Conservation (phyloP, 2,797 vertebrate genomes). For the Peromyscus nudipes region DNA sequence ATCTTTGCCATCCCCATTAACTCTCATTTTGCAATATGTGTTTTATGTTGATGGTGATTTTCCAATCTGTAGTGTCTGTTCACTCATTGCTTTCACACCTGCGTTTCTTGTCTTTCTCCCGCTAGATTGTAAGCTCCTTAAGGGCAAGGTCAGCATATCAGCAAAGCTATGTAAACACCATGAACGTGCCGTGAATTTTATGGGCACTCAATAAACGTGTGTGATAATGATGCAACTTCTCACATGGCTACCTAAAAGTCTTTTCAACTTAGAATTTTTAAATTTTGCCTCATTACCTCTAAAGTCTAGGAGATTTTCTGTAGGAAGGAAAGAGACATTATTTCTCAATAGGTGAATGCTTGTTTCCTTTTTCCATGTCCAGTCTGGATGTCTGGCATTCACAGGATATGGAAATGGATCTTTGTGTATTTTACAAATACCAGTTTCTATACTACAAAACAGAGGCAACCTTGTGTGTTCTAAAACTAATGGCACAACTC, state of each 20-base stretch:
- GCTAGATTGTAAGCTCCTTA: conserved; percentile 74
- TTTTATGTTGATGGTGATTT: conserved; percentile 34
- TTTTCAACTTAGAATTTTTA: conserved; percentile 25
- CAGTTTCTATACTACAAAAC: not conserved
- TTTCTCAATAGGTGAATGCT: not conserved
- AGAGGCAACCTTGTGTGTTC: not conserved
- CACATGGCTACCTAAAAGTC: conserved; percentile 47
- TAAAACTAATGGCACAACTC: not conserved
- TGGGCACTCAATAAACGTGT: conserved; percentile 68
- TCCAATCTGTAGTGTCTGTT: conserved; percentile 47
- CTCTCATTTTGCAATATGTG: conserved; percentile 4
- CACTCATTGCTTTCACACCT: conserved; percentile 58
- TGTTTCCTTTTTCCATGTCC: not conserved
- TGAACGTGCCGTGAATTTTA: conserved; percentile 2
- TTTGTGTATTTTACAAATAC: not conserved
- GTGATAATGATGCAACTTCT: conserved; percentile 51
- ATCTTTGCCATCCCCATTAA: conserved; percentile 37
- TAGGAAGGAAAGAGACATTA: conserved; percentile 3
- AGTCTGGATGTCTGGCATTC: not conserved
- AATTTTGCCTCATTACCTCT: conserved; percentile 10
- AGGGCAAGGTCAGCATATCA: conserved; percentile 67
- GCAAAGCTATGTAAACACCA: conserved; percentile 68
- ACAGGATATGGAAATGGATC: not conserved
- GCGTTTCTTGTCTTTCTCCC: conserved; percentile 40
- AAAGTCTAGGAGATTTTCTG: not conserved